phyloP scores from a whole-genome alignment of 2,888 invertebrate species.

The Dione juno region DNA sequence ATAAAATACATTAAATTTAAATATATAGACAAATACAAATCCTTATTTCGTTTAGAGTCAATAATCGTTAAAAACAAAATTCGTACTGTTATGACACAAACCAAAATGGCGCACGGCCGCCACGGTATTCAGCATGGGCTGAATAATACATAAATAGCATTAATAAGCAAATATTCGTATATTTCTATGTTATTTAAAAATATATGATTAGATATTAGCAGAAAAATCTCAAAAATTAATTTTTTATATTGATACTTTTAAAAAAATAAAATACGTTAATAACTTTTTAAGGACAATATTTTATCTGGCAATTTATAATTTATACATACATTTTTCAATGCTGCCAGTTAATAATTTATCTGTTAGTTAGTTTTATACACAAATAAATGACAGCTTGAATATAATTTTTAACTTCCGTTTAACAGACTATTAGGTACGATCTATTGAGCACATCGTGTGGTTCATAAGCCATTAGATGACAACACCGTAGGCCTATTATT shows the following conservation, averaged over 20 bases:
- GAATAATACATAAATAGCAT: background rate
- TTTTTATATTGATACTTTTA: background rate
- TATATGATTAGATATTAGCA: background rate
- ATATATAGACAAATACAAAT: background rate
- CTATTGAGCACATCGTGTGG: constrained; percentile 51
- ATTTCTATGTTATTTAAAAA: background rate
- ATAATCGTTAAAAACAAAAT: background rate
- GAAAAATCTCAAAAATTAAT: constrained; percentile 2
- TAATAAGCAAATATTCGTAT: background rate
- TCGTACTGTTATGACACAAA: background rate
- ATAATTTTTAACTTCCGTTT: constrained; percentile 36
- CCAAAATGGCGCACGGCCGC: background rate
- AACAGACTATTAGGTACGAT: constrained; percentile 44
- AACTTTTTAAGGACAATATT: background rate
- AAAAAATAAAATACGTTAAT: constrained; percentile 3
- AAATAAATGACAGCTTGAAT: constrained; percentile 7
- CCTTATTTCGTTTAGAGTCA: background rate
- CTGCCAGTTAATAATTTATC: constrained; percentile 6
- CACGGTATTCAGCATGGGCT: no score
- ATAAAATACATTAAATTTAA: background rate
- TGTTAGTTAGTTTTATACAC: constrained; percentile 11
- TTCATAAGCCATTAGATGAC: constrained; percentile 47
- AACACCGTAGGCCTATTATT: constrained; percentile 37
- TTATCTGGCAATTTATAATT: background rate
- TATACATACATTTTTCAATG: background rate